Conservation (phyloP, 2,113 vertebrate species). For the Empidonax alnorum region DNA sequence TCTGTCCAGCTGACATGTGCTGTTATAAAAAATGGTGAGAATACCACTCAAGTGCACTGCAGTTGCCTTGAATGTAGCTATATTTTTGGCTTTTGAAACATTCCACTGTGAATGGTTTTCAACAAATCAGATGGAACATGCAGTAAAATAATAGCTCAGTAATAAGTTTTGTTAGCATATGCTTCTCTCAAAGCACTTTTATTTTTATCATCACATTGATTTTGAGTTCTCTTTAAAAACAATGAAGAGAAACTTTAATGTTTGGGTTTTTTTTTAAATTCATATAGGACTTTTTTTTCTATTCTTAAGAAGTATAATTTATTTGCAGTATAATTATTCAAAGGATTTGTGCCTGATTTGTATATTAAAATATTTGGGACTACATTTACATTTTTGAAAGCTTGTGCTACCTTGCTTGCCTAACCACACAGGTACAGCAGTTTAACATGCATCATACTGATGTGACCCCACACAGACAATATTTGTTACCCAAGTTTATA, state of each 20-base stretch:
- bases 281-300: not conserved
- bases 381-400: not conserved
- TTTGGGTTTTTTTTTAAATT: not conserved
- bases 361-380: not conserved
- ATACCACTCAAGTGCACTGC: not conserved
- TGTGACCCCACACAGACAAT: not conserved
- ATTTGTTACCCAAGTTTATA: not conserved
- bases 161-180: not conserved
- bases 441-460: not conserved
- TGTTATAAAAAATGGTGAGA: not conserved
- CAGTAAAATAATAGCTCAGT: not conserved
- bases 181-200: not conserved
- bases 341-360: not conserved
- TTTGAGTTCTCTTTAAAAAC: not conserved
- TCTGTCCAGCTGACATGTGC: not conserved
- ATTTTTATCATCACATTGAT: not conserved
- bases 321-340: not conserved
- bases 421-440: not conserved
- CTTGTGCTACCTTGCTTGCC: not conserved
- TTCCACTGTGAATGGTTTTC: not conserved
- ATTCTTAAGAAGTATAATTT: not conserved
- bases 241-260: not conserved
- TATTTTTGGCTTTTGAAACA: not conserved
- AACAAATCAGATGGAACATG: not conserved
- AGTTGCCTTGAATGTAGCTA: not conserved